Evolutionary conservation across 2,113 vertebrate genomes (phyloP), one percentile per base, ranked within the genome.

Genomic region (Thryonomys swinderianus): DNA sequence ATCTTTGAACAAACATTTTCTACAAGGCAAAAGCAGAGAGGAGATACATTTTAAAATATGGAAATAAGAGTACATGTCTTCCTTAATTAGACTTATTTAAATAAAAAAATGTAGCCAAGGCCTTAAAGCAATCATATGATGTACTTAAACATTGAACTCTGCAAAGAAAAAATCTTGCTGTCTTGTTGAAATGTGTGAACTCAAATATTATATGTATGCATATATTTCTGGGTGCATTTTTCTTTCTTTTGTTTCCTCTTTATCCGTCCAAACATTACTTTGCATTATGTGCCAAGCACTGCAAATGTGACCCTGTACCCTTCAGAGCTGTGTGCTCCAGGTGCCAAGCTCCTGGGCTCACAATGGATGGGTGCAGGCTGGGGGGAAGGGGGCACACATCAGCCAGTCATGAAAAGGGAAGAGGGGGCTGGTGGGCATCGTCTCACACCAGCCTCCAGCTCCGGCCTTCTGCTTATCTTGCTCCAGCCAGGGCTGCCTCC

Each of bases 31-130:
- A 61, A 87, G 34, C 37, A 57, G 79, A 7, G 79, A 83, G 80
- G 83, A 94, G 95, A 95, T 88, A 91, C 61, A 94, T 61, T 88
- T 90, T 94, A 82, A 97, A 95, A 92, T 90, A 94, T 48, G 81
- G 71, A 96, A 95, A 93, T 90, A 87, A 80, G 67, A 86, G 32
- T 73, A 51, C 9, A 42, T 42, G 14, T 66, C 66, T 94, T 94
- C 76, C 76, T 85, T 95, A 93, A 96, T 96, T 90, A 90, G 88
- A 76, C 45, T 74, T 95, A 95, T 57, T 96, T 93, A 71, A 92
- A 93, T 79, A 87, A 92, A 80, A n/a, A 88, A 87, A 76, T 1
- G 7, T n/a, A 94, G 88, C 71, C 93, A 95, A 90, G 66, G 61
- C 91, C 93, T 93, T 92, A 67, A 96, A 76, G 42, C 42, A 85